Base-by-base conservation (phyloP, 2,113 vertebrate species). In the Psettodes erumei region DNA sequence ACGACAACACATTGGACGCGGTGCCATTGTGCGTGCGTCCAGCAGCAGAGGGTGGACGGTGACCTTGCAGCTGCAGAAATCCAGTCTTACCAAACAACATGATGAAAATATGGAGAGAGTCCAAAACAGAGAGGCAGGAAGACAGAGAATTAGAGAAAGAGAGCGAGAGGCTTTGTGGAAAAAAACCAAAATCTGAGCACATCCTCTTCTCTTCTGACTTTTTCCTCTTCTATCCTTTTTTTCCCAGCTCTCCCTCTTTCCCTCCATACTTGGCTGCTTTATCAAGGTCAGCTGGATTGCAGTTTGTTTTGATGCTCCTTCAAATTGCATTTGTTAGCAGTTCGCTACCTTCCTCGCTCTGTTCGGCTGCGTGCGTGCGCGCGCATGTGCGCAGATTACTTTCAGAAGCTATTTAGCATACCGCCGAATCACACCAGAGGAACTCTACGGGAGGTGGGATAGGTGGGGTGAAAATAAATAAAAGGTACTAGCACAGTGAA, bases 61-160 rank as follows among this genome's bases (percentile, higher is more conserved):
- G 53, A 80, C 72, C 84, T 84, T 79, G 77, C 82, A 81, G 50
- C 82, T 82, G 71, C 43, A 64, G 37, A 80, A 63, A 77, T n/a
- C 65, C 27, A 63, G 23, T 59, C 53, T 15, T 1, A 3, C 48
- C 75, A 71, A 89, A 76, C 54, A 83, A 40, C 63, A 58, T 12
- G 15, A 61, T 5, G 27, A 82, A 75, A 86, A 80, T 59, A 78
- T 65, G 60, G 51, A 78, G 23, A 42, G 15, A 54, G 82, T 81
- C 78, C 78, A 88, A 73, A 78, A 75, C 40, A 61, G 4, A 69
- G 54, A 62, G 21, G 13, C n/a, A 50, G 55, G 66, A 25, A 45
- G 28, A 48, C 2, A 19, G n/a, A 38, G 37, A 68, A 19, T 18
- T 5, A 60, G 33, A 56, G 2, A 23, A 4, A 55, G 1, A 73